Percentiles rank a stretch among this genome's conserved stretches.
Evolutionary conservation across 2,888 invertebrate species (phyloP).

Genomic region (Ormyrus pomaceus): DNA sequence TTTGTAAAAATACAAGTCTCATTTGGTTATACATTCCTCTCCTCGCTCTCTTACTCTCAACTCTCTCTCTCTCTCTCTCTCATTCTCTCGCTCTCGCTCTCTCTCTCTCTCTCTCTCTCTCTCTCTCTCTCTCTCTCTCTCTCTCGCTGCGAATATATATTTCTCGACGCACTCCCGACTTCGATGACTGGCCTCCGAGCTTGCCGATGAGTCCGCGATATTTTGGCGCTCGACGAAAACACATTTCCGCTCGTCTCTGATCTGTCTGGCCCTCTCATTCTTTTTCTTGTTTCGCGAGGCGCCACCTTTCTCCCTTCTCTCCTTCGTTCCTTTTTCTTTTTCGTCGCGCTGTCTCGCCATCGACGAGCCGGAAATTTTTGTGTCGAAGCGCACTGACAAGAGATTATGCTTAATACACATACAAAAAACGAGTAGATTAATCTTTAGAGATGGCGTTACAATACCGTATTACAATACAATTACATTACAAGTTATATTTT

Average conservation of each 20-base stretch:
- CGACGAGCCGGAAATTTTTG: constrained; percentile 61
- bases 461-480: constrained; percentile 71
- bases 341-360: constrained; percentile 30
- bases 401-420: constrained; percentile 65
- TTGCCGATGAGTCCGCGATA: constrained; percentile 78
- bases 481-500: constrained; percentile 71
- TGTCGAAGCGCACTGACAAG: constrained; percentile 68
- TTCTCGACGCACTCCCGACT: constrained; percentile 50
- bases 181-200: constrained; percentile 63
- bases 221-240: constrained; percentile 73
- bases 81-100: constrained; percentile 35
- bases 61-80: constrained; percentile 34
- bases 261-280: constrained; percentile 61
- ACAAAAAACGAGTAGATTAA: constrained; percentile 66
- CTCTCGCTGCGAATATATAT: constrained; percentile 37
- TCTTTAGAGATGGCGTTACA: constrained; percentile 66
- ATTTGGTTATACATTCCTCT: constrained; percentile 55
- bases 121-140: constrained; percentile 27
- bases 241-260: constrained; percentile 50
- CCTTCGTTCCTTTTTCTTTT: constrained; percentile 2
- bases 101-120: constrained; percentile 44
- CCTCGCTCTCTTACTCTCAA: constrained; percentile 15
- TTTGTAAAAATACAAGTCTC: constrained; percentile 57
- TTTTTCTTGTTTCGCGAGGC: constrained; percentile 41
- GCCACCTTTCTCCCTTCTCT: constrained; percentile 40